Evolutionary conservation across 2,888 invertebrate species (phyloP).

Genomic region (Lepetodrilus schrolli): DNA sequence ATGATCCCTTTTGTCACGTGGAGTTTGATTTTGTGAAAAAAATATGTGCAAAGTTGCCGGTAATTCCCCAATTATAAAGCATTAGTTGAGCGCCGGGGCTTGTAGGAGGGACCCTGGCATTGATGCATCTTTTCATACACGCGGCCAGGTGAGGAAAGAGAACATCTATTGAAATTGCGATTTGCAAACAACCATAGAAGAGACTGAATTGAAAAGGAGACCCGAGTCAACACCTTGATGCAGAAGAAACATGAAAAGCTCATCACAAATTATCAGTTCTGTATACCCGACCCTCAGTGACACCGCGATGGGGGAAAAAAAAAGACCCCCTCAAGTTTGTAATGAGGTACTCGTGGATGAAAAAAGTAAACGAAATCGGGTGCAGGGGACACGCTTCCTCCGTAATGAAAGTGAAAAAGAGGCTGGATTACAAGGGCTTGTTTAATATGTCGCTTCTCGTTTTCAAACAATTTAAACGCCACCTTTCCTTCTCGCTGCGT

Average conservation of each 20-base stretch:
- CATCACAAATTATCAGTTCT: not conserved
- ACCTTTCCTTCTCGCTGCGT: not conserved
- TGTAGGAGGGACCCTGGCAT: not conserved
- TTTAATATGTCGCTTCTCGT: conserved; percentile 13
- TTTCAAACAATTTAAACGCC: conserved; percentile 24
- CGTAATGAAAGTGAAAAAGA: conserved; percentile 8
- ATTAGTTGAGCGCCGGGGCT: not conserved
- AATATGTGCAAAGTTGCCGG: not conserved
- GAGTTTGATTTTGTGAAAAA: conserved; percentile 23
- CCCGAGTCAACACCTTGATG: conserved; percentile 9
- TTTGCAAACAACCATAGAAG: not conserved
- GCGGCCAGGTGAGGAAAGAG: not conserved
- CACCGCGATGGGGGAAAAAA: not conserved
- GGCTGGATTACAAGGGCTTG: conserved; percentile 6
- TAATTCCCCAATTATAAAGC: conserved; percentile 4
- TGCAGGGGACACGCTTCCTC: not conserved
- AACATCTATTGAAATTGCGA: not conserved
- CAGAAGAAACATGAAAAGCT: not conserved
- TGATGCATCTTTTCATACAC: not conserved
- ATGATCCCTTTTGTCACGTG: conserved; percentile 11
- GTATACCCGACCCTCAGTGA: not conserved
- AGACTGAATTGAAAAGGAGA: not conserved
- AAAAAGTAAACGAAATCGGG: not conserved
- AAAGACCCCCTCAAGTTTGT: too few species aligned
- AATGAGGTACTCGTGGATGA: not conserved